phyloP scores from a whole-genome alignment of 2,797 vertebrate genomes.

The Merluccius polli region DNA sequence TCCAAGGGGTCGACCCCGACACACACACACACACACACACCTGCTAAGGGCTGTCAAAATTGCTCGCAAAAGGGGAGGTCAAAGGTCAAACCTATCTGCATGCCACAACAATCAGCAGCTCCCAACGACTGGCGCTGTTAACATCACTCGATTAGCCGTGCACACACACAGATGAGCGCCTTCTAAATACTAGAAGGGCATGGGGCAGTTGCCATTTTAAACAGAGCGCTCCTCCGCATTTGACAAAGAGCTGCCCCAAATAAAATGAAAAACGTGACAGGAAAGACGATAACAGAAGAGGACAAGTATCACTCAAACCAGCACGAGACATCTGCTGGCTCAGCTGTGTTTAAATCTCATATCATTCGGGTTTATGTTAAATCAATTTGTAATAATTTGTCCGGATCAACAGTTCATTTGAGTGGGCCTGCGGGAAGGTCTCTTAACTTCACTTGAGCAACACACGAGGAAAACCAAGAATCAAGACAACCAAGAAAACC shows the following conservation, averaged over 20 bases:
- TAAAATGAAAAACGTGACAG: background rate
- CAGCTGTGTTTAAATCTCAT: background rate
- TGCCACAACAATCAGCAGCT: slow-evolving; percentile 71
- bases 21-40: slow-evolving; percentile 46
- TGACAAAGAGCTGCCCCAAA: background rate
- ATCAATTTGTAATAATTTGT: background rate
- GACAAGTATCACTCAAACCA: background rate
- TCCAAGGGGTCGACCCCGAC: slow-evolving; percentile 54
- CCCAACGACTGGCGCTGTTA: slow-evolving; percentile 59
- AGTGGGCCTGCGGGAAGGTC: background rate
- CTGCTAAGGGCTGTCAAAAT: slow-evolving; percentile 69
- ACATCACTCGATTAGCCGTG: slow-evolving; percentile 64
- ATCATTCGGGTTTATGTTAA: background rate
- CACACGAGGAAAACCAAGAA: too few species aligned
- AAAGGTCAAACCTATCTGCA: slow-evolving; percentile 71
- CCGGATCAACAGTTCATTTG: too few species aligned
- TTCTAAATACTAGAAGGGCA: background rate
- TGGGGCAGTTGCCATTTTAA: background rate
- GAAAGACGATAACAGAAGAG: background rate
- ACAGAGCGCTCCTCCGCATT: background rate
- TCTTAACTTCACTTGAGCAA: background rate
- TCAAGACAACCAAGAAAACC: too few species aligned
- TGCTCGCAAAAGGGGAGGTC: slow-evolving; percentile 49
- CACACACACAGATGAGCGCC: background rate
- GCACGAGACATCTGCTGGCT: background rate